Evolutionary conservation across 2,888 invertebrate genomes (phyloP).

Genomic region (Quadroppia sp.): DNA sequence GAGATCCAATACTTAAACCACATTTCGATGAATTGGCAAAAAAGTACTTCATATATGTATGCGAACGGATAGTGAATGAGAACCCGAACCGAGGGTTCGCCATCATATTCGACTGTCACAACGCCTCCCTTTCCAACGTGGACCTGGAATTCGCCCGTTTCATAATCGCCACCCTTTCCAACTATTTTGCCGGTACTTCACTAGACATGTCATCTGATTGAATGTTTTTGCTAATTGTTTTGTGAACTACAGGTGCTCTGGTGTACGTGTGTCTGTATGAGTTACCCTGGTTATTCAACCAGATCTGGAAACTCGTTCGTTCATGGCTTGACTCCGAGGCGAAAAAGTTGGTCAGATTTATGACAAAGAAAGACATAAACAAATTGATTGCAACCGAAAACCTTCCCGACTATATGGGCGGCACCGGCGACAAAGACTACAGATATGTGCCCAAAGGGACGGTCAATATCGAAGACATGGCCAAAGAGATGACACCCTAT

Average conservation of each 20-base stretch:
- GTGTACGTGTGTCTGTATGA: slow-evolving; percentile 39
- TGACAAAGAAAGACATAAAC: slow-evolving; percentile 21
- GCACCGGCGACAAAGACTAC: slow-evolving; percentile 32
- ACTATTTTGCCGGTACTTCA: slow-evolving; percentile 39
- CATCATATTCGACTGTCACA: slow-evolving; percentile 40
- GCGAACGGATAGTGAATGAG: slow-evolving; percentile 33
- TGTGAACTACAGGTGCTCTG: slow-evolving; percentile 28
- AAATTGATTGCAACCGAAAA: slow-evolving; percentile 30
- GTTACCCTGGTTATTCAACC: slow-evolving; percentile 41
- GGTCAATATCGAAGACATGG: slow-evolving; percentile 30
- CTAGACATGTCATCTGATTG: background rate
- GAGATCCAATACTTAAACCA: slow-evolving; percentile 22
- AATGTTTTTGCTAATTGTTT: background rate
- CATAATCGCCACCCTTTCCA: slow-evolving; percentile 39
- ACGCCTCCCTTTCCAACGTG: slow-evolving; percentile 40
- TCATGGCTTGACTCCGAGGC: slow-evolving; percentile 40
- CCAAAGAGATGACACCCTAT: background rate
- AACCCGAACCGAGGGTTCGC: slow-evolving; percentile 34
- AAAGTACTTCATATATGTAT: slow-evolving; percentile 37
- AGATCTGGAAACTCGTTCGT: slow-evolving; percentile 40
- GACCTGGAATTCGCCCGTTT: slow-evolving; percentile 41
- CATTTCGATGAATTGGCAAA: slow-evolving; percentile 31
- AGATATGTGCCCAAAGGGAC: slow-evolving; percentile 40
- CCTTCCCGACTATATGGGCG: slow-evolving; percentile 43
- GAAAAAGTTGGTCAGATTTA: slow-evolving; percentile 38